Evolutionary conservation across 64 coral and sea anemone species (phyloP).

Genomic region (Trachythela sp.): DNA sequence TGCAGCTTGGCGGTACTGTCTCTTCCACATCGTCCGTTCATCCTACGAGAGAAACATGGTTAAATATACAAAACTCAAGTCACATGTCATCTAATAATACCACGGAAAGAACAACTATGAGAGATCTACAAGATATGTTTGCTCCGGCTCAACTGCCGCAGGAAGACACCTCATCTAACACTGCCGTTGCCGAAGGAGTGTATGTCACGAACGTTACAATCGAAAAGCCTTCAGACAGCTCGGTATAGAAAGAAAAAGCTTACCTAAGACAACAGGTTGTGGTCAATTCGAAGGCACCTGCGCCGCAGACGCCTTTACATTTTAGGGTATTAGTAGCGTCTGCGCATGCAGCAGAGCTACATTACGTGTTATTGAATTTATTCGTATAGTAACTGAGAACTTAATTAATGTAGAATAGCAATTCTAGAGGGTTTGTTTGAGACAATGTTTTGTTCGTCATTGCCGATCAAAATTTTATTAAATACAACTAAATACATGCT

Average conservation of each 20-base stretch:
- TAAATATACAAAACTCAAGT: constrained; percentile 4
- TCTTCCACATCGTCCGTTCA: constrained; percentile 12
- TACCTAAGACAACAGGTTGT: too few relatives aligned
- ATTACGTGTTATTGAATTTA: too few relatives aligned
- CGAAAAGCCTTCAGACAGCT: neutral
- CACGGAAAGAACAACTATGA: neutral
- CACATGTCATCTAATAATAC: neutral
- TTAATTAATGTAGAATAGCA: too few relatives aligned
- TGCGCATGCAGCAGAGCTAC: too few relatives aligned
- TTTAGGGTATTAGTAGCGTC: too few relatives aligned
- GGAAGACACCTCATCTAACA: neutral
- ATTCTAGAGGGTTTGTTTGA: too few relatives aligned
- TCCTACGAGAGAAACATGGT: constrained; percentile 3
- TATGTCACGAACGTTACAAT: neutral
- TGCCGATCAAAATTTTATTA: too few relatives aligned
- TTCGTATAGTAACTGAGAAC: too few relatives aligned
- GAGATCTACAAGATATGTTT: neutral
- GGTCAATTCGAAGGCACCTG: too few relatives aligned
- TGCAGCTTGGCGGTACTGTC: neutral
- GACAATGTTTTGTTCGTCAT: too few relatives aligned
- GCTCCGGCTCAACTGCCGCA: neutral
- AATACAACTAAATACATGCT: too few relatives aligned
- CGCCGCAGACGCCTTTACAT: too few relatives aligned
- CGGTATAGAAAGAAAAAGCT: neutral
- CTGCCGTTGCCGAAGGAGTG: neutral